Base-by-base conservation (phyloP, 2,113 vertebrate species). In the Stictonetta naevosa region DNA sequence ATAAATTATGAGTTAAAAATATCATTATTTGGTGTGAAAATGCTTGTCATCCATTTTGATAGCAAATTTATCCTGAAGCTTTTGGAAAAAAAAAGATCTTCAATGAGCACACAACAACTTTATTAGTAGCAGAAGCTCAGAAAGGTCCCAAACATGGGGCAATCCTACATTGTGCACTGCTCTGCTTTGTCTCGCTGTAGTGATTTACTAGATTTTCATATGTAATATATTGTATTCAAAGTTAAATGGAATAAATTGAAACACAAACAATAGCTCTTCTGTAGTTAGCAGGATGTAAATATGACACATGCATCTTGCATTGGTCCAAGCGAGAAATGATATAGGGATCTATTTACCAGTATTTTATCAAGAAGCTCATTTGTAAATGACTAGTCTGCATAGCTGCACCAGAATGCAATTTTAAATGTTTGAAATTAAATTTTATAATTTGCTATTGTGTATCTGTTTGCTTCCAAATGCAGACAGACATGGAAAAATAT, bases 1-100 rank as follows among this genome's bases (percentile, higher is more conserved):
- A 97, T 97, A 95, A 97, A 97, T 97, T 95, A 95, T 96, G 78
- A 97, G 97, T 96, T 97, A 82, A 96, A 96, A 97, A 91, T 68
- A 94, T 97, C 48, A 69, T 96, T 97, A 95, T 96, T 97, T 0
- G 29, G 69, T 95, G 66, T 93, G 67, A 95, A 88, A 95, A 93
- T 85, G 19, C 86, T 94, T 98, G 89, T 95, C 94, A 96, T 79
- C 77, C 67, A 68, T 94, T 97, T 64, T 93, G 79, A 96, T 62
- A 83, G 42, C 38, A 96, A 95, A 97, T 97, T 94, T 94, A 97
- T 97, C 63, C 89, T 94, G 38, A 74, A 85, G 74, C 34, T 77
- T 96, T 95, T 72, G 18, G 46, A 46, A 46, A 58, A 34, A 60
- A 55, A 82, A 77, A n/a, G n/a, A 23, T 1, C 42, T 82, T 83